A percentile compares a stretch with the other conserved stretches of the same genome.
Conservation (phyloP, 2,888 invertebrate species). For the Mythimna pallens region DNA sequence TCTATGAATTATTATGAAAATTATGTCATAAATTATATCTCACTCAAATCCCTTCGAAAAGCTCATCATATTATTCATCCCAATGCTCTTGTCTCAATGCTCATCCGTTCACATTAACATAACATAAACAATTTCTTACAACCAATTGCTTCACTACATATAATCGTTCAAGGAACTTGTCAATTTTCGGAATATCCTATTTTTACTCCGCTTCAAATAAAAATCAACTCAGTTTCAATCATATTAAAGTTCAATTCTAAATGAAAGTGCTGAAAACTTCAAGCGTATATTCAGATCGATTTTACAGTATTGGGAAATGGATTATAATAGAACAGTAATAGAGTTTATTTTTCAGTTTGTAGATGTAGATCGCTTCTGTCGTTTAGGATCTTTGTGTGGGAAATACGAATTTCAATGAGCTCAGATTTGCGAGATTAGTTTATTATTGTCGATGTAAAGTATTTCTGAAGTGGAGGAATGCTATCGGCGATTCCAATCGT, state of each 20-base stretch:
- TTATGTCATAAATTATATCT: constrained; percentile 12
- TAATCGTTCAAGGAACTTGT: constrained; percentile 30
- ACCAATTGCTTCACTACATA: constrained; percentile 18
- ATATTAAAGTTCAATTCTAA: constrained; percentile 10
- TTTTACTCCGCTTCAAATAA: neutral
- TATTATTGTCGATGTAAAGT: constrained; percentile 36
- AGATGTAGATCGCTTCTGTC: neutral
- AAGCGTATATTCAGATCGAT: neutral
- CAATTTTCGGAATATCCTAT: neutral
- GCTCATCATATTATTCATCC: constrained; percentile 7
- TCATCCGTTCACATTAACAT: constrained; percentile 42
- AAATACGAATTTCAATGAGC: constrained; percentile 26
- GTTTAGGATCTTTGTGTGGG: constrained; percentile 13
- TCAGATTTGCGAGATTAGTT: constrained; percentile 42
- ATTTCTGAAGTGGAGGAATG: constrained; percentile 35
- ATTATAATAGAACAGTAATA: neutral
- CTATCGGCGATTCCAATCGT: constrained; percentile 56
- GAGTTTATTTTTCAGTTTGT: constrained; percentile 18
- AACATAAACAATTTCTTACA: constrained; percentile 45
- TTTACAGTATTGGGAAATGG: neutral
- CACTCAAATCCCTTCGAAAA: constrained; percentile 14
- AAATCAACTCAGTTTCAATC: neutral
- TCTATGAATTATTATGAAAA: constrained; percentile 3
- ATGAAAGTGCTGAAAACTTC: neutral
- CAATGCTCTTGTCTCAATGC: constrained; percentile 10